phyloP scores from a whole-genome alignment of 53 echinoderm and acorn worm species.

The Astropecten irregularis region DNA sequence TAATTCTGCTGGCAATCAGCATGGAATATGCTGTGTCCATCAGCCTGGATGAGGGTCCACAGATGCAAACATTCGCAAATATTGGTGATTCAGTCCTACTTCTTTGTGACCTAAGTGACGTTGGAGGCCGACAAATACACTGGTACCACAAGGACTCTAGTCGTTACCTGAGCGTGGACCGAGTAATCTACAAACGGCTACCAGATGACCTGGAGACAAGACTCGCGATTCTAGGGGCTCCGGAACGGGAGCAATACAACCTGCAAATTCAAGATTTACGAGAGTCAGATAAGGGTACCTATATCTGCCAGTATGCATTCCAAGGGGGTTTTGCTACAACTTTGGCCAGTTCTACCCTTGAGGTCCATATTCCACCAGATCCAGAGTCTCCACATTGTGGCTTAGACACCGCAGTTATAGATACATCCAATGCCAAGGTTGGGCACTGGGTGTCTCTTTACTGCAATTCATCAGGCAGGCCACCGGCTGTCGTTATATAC shows the following conservation, averaged over 20 bases:
- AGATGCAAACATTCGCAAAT: background rate
- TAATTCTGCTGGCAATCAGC: background rate
- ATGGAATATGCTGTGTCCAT: background rate
- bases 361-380: background rate
- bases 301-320: slow-evolving; percentile 16
- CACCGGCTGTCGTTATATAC: background rate
- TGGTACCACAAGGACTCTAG: background rate
- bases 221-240: background rate
- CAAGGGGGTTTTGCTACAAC: background rate
- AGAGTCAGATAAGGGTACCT: slow-evolving; percentile 10
- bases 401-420: background rate
- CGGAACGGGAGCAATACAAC: background rate
- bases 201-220: background rate
- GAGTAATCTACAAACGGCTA: background rate
- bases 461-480: background rate
- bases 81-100: background rate
- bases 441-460: background rate
- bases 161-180: background rate
- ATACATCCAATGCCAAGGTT: background rate
- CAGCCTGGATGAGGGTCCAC: slow-evolving; percentile 8
- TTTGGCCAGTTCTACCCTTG: background rate
- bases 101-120: background rate
- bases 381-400: slow-evolving; percentile 2
- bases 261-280: background rate
- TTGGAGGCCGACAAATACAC: background rate